phyloP scores from a whole-genome alignment of 2,113 vertebrate species.

The Neotoma lepida region DNA sequence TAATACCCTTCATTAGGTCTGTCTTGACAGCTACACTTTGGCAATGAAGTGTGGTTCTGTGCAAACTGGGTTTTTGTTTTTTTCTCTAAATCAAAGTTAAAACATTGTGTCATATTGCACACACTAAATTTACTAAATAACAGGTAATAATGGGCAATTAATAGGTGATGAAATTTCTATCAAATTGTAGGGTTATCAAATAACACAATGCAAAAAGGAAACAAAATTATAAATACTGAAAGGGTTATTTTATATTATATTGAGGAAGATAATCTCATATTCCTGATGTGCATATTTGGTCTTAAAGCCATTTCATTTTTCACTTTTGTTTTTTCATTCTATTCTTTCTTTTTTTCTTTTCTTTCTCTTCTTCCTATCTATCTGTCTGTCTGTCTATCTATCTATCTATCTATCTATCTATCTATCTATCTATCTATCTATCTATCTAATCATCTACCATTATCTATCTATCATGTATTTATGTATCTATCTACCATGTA shows the following conservation, averaged over 20 bases:
- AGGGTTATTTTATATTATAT: not conserved
- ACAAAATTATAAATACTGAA: conserved; percentile 21
- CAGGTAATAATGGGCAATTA: not conserved
- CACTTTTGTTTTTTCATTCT: not conserved
- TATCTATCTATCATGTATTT: not conserved
- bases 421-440: not conserved
- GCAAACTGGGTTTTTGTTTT: conserved; percentile 26
- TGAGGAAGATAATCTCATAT: not conserved
- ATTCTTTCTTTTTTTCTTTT: too few relatives aligned
- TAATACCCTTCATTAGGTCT: not conserved
- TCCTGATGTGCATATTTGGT: not conserved
- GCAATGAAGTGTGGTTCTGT: conserved; percentile 41
- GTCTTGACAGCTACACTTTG: not conserved
- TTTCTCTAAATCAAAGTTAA: conserved; percentile 52
- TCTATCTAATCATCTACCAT: not conserved
- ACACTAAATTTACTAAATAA: not conserved
- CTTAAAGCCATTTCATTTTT: not conserved
- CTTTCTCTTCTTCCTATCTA: too few relatives aligned
- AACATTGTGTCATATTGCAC: not conserved
- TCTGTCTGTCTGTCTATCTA: too few relatives aligned
- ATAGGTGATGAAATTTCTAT: not conserved
- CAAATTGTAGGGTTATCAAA: not conserved
- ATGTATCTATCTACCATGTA: not conserved
- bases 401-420: too few relatives aligned
- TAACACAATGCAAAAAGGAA: not conserved